Base-by-base conservation (phyloP, 2,888 invertebrate species). In the Torymus aiolomorphi region DNA sequence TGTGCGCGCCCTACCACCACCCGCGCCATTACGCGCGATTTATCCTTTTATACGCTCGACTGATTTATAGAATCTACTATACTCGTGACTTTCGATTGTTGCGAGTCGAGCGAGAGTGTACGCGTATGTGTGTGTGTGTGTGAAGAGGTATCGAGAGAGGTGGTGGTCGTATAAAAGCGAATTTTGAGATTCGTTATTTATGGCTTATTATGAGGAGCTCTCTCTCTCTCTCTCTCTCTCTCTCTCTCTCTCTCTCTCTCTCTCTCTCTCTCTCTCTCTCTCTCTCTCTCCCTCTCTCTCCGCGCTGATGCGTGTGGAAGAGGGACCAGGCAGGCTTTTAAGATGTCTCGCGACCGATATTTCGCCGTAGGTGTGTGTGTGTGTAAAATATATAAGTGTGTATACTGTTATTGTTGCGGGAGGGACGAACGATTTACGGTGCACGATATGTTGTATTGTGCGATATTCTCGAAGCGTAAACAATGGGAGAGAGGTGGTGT, bases 31-130 rank as follows among this genome's bases (percentile, higher is more conserved):
- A 76, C 73, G 76, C 73, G 65, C 76, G 69, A 76, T 78, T 81
- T 81, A 71, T 76, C 69, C 78, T 72, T 81, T 78, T 49, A n/a
- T n/a, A 54, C 51, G 31, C 77, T 54, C 54, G 49, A 54, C 16
- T 80, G 80, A 79, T 80, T 81, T 78, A 82, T 77, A 56, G 66
- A 79, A 61, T 76, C 73, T 62, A 31, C 31, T 31, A 3, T 31
- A 31, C 31, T 61, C 57, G 31, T n/a, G 73, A 69, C 65, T 71
- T 42, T 63, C 52, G 63, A 70, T 63, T 79, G 71, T 69, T 49
- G 61, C 54, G 61, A 54, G n/a, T 24, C 8, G 31, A 31, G 31
- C 31, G 31, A 31, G 24, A 18, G 71, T 42, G 18, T 59, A 31
- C 16, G 31, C 3, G 3, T 24, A 24, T 3, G 24, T 59, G 24